Evolutionary conservation across 2,888 invertebrate genomes (phyloP).

Genomic region (Linnaemya vulpina): DNA sequence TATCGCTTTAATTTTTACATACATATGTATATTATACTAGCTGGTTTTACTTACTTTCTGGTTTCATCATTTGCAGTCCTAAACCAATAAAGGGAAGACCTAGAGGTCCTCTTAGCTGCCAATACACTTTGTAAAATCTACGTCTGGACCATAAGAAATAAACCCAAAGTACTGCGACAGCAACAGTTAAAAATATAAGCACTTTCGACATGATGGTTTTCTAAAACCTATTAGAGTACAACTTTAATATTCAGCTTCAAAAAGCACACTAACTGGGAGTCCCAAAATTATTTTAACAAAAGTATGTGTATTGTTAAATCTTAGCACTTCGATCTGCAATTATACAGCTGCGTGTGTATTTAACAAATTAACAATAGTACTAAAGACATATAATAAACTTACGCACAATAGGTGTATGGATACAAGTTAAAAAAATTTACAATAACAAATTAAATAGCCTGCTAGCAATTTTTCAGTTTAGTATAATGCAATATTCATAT

Average conservation of each 20-base stretch:
- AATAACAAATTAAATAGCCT: background rate
- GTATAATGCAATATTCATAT: background rate
- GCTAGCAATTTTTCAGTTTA: background rate
- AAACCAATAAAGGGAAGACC: slow-evolving; percentile 80
- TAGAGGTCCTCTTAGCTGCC: slow-evolving; percentile 79
- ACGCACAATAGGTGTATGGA: background rate
- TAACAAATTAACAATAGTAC: slow-evolving; percentile 20
- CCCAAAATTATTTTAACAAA: background rate
- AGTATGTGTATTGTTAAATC: background rate
- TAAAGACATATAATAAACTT: slow-evolving; percentile 19
- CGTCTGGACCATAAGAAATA: slow-evolving; percentile 80
- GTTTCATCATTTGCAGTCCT: slow-evolving; percentile 80
- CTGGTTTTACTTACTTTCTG: slow-evolving; percentile 76
- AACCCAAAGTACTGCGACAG: slow-evolving; percentile 74
- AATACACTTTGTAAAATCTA: slow-evolving; percentile 77
- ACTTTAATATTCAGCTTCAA: slow-evolving; percentile 15
- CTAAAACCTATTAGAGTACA: background rate
- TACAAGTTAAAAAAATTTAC: background rate
- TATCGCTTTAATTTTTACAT: too few species aligned
- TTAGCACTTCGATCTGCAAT: background rate
- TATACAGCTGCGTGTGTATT: background rate
- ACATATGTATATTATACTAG: too few species aligned
- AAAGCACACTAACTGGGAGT: slow-evolving; percentile 29
- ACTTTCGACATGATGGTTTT: slow-evolving; percentile 36
- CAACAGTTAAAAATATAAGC: slow-evolving; percentile 73